These are phyloP conservation scores for Mormoops blainvillei DNA, from an alignment of 2,113 vertebrate species.

Conservation along the genomic window DNA sequence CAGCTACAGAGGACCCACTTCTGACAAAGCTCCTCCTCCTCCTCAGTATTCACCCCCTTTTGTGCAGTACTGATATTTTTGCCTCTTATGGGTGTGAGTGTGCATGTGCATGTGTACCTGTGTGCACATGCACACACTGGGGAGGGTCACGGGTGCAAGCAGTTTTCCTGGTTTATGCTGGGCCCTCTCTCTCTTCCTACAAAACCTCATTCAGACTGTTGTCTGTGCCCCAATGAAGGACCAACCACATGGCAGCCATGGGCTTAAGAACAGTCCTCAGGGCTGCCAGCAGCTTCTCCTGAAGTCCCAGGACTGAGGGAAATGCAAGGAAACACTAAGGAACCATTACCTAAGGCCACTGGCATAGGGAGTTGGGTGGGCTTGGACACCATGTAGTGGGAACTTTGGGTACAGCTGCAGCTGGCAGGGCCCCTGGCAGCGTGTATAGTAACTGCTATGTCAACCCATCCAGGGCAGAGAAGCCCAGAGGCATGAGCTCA, in stretches of 20 bases:
- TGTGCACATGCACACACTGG: accelerated
- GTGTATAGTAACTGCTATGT: not conserved
- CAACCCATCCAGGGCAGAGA: not conserved
- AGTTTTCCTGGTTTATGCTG: not conserved
- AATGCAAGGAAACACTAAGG: not conserved
- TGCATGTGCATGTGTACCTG: not conserved
- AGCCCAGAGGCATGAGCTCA: not conserved
- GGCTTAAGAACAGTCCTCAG: accelerated
- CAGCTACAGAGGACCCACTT: not conserved
- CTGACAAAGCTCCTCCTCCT: not conserved
- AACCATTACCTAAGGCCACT: not conserved
- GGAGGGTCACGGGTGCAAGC: accelerated
- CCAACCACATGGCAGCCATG: not conserved
- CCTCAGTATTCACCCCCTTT: not conserved
- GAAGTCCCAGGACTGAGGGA: not conserved
- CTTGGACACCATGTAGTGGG: not conserved
- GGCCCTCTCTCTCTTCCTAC: not conserved
- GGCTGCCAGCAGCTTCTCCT: not conserved
- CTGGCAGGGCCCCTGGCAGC: not conserved
- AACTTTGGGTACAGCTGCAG: not conserved
- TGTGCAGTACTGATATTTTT: not conserved
- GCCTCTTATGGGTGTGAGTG: too few relatives aligned
- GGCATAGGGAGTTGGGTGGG: not conserved
- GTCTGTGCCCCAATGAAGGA: not conserved
- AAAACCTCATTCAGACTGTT: not conserved